Evolutionary conservation across 1,140 invertebrate genomes (phyloP).

Genomic region (Ridgeia piscesae): DNA sequence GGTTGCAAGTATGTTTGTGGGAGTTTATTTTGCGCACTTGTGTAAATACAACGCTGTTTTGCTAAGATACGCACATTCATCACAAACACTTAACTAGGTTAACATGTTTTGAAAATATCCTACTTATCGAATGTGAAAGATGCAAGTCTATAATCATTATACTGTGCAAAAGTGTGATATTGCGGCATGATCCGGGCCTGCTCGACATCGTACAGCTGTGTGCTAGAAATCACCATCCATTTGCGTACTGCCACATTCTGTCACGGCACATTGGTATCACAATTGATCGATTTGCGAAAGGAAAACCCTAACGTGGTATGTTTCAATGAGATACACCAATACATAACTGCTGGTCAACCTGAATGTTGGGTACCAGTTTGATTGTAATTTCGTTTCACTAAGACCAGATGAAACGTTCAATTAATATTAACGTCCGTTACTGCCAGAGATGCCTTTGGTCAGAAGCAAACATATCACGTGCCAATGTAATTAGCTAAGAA

Average conservation of each 20-base stretch:
- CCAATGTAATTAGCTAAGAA: too few relatives aligned
- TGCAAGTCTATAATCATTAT: background rate
- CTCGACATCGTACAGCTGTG: background rate
- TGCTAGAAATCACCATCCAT: background rate
- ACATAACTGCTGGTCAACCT: background rate
- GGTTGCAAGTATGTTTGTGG: background rate
- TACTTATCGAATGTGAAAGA: background rate
- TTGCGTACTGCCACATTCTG: background rate
- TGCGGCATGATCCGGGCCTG: background rate
- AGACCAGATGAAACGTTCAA: too few relatives aligned
- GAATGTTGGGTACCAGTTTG: too few relatives aligned
- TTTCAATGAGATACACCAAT: too few relatives aligned
- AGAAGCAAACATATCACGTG: too few relatives aligned
- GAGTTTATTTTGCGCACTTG: background rate
- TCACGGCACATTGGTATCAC: background rate
- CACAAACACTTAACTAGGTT: background rate
- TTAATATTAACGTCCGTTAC: too few relatives aligned
- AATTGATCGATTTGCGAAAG: background rate
- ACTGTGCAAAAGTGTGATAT: background rate
- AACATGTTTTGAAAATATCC: background rate
- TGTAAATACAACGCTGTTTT: background rate
- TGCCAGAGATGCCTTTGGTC: too few relatives aligned
- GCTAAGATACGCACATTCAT: background rate
- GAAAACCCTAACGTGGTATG: background rate
- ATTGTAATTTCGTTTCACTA: too few relatives aligned